Evolutionary conservation across 2,797 vertebrate genomes (phyloP), one percentile per base, ranked within the genome.

Genomic region (Sternarchorhynchus goeldii): DNA sequence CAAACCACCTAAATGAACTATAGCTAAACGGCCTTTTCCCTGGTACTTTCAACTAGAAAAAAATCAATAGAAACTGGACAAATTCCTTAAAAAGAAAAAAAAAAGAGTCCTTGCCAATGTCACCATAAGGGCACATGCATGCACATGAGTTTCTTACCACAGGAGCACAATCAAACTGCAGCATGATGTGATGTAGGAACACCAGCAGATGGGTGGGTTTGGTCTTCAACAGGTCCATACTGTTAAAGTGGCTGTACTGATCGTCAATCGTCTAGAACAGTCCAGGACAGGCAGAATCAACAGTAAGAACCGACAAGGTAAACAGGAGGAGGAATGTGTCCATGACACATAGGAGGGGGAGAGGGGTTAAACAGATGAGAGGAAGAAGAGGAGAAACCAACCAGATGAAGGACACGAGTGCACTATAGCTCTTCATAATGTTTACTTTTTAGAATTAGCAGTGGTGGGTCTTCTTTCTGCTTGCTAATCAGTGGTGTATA

Each of bases 81-180:
- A 12, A 12, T 2, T 14, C 10, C 10, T 50, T 14, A 4, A 36
- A 36, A 36, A 36, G 6, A 36, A 7, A 36, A 36, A 25, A 25
- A 25, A 25, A 25, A 25, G 6, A 36, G 12, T 14, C 45, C 1
- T 12, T 50, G 45, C 3, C 45, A 50, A 50, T 50, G 39, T 41
- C 25, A 25, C 25, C 39, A 41, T 10, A 36, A 14, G 25, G 34
- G 36, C 34, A 63, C 12, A 72, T 14, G 18, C 18, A 34, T 32
- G 64, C 10, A 59, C 65, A 31, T 16, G 41, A 60, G 45, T 64
- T 76, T 82, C 94, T 96, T 87, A 98, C 96, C 95, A 96, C 77
- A 5, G 95, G 93, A 57, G 94, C 93, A 0, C 94, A 94, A 77
- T 97, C 95, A 71, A 96, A 97, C 92, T 98, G 96, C 25, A 97